Conservation (phyloP, 2,888 invertebrate genomes). For the Leucophenga maculata region DNA sequence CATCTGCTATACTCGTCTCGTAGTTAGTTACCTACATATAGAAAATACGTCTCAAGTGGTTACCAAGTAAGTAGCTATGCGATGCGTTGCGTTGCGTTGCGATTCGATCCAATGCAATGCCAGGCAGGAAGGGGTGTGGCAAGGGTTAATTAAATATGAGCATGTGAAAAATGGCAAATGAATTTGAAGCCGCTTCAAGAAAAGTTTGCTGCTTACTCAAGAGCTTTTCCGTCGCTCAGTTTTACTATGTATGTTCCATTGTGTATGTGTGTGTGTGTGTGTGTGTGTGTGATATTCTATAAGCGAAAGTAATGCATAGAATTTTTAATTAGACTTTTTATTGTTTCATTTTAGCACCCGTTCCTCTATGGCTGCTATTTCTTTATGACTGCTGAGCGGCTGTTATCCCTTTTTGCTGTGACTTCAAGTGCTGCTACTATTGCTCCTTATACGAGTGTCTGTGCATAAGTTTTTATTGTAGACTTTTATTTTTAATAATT, state of each 20-base stretch:
- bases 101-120: slow-evolving; percentile 40
- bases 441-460: not conserved
- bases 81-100: slow-evolving; percentile 22
- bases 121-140: too few species aligned
- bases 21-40: too few species aligned
- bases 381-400: not conserved
- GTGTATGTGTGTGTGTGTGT: slow-evolving; percentile 29
- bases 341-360: slow-evolving; percentile 44
- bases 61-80: slow-evolving; percentile 43
- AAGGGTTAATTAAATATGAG: slow-evolving; percentile 30
- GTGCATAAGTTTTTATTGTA: not conserved
- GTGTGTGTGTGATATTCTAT: slow-evolving; percentile 58
- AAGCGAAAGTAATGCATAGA: slow-evolving; percentile 63
- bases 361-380: not conserved
- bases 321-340: slow-evolving; percentile 64
- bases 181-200: not conserved
- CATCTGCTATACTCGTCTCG: slow-evolving; percentile 10
- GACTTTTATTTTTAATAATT: too few species aligned
- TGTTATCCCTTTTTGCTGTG: too few species aligned
- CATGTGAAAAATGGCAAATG: slow-evolving; percentile 21
- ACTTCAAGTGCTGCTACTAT: not conserved
- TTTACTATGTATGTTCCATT: slow-evolving; percentile 6
- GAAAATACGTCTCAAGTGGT: slow-evolving; percentile 59
- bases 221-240: not conserved
- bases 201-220: not conserved